Conservation (phyloP, 2,888 invertebrate genomes). For the Athrips mouffetella region DNA sequence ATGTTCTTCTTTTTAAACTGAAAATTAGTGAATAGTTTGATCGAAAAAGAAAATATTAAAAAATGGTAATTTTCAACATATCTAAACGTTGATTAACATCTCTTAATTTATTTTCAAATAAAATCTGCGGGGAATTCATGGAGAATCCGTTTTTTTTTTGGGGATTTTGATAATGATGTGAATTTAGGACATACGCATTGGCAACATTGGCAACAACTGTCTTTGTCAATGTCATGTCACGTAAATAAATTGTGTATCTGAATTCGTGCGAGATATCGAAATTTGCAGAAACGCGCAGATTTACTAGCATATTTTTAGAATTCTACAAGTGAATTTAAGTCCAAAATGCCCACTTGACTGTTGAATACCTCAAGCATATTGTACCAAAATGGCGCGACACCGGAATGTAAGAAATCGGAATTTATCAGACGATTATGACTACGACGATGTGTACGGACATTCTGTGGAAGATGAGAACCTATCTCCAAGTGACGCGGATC, state of each 20-base stretch:
- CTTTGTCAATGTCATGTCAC: neutral
- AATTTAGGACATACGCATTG: too few relatives aligned
- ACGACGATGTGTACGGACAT: conserved; percentile 94
- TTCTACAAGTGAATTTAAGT: neutral
- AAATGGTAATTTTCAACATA: too few relatives aligned
- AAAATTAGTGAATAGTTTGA: too few relatives aligned
- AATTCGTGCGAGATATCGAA: neutral
- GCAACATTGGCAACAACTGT: too few relatives aligned
- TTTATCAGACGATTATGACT: conserved; percentile 94
- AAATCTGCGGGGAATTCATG: too few relatives aligned
- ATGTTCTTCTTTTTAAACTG: too few relatives aligned
- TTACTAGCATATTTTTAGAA: neutral
- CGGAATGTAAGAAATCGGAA: conserved; percentile 90
- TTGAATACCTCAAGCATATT: neutral
- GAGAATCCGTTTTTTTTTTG: too few relatives aligned
- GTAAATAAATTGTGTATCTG: too few relatives aligned
- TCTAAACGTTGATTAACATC: too few relatives aligned
- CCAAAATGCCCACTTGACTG: neutral
- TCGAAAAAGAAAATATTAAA: too few relatives aligned
- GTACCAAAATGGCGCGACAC: conserved; percentile 87
- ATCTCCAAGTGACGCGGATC: conserved; percentile 91
- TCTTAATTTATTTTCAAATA: too few relatives aligned
- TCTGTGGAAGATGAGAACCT: conserved; percentile 96
- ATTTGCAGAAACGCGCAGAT: conserved; percentile 6
- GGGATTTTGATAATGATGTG: too few relatives aligned